Percentiles rank a stretch among this genome's conserved stretches.
phyloP scores from a whole-genome alignment of 92 coral and sea anemone species.

The Heliopora coerulea region DNA sequence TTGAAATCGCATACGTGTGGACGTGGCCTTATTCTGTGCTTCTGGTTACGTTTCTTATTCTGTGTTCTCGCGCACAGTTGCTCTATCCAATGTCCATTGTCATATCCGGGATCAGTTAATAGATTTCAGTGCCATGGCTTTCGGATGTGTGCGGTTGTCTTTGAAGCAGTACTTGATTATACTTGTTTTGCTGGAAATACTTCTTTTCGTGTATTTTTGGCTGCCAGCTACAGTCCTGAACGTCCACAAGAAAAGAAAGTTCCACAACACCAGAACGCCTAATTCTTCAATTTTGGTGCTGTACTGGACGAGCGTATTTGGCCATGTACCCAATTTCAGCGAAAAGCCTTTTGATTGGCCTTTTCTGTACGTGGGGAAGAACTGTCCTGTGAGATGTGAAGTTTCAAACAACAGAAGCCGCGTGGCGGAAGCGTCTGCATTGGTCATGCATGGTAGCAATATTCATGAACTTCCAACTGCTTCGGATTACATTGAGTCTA shows the following conservation, averaged over 20 bases:
- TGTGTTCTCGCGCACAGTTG: no score
- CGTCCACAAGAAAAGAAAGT: no score
- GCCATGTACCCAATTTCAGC: background rate
- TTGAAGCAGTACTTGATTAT: no score
- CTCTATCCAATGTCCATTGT: no score
- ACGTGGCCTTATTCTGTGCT: no score
- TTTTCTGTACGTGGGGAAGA: slow-evolving; percentile 81
- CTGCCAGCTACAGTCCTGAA: no score
- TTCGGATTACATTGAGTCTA: slow-evolving; percentile 43
- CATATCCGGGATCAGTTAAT: no score
- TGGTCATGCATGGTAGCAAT: slow-evolving; percentile 88
- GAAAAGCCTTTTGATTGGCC: slow-evolving; percentile 58
- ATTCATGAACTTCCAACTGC: slow-evolving; percentile 65
- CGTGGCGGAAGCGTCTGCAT: slow-evolving; percentile 77
- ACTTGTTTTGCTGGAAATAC: background rate
- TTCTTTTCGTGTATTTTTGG: background rate
- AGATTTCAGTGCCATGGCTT: no score
- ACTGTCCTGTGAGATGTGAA: slow-evolving; percentile 88
- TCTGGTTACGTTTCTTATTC: no score
- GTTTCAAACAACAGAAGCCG: slow-evolving; percentile 70
- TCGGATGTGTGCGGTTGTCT: no score
- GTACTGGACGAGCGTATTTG: background rate
- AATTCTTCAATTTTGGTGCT: background rate
- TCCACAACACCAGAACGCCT: no score
- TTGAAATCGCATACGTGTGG: no score